Evolutionary conservation across 1,140 invertebrate species (phyloP).

Genomic region (Pollicipes pollicipes): DNA sequence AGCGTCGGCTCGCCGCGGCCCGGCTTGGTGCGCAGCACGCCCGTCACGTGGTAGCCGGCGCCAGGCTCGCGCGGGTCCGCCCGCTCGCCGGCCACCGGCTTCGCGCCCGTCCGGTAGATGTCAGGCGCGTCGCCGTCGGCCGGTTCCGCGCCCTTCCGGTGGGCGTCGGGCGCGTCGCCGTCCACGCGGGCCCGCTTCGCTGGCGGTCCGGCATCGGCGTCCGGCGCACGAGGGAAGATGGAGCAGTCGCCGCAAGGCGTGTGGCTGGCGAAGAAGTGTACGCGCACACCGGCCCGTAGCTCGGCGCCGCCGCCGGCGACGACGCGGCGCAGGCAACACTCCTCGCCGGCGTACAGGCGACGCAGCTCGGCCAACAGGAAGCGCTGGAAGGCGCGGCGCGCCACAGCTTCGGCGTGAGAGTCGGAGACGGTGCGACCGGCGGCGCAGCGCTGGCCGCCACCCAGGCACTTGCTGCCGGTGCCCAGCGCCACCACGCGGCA

Average conservation of each 20-base stretch:
- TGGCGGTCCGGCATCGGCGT: slow-evolving; percentile 8
- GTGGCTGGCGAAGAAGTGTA: slow-evolving; percentile 73
- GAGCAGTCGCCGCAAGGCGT: slow-evolving; percentile 86
- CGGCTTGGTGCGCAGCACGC: slow-evolving; percentile 70
- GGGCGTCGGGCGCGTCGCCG: too few species aligned
- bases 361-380: slow-evolving; percentile 51
- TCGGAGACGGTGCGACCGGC: slow-evolving; percentile 60
- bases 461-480: slow-evolving; percentile 81
- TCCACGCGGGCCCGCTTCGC: slow-evolving; percentile 1
- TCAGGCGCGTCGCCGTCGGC: slow-evolving; percentile 31
- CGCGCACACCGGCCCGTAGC: slow-evolving; percentile 41
- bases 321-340: slow-evolving; percentile 28
- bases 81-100: slow-evolving; percentile 41
- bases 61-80: slow-evolving; percentile 38
- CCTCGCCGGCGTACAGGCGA: slow-evolving; percentile 23
- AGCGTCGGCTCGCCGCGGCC: slow-evolving; percentile 73
- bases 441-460: slow-evolving; percentile 43
- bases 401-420: slow-evolving; percentile 77
- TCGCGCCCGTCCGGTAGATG: slow-evolving; percentile 71
- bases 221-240: slow-evolving; percentile 46
- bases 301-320: slow-evolving; percentile 19
- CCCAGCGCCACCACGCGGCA: slow-evolving; percentile 55
- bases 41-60: slow-evolving; percentile 44
- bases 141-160: too few species aligned
- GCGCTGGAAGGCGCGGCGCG: slow-evolving; percentile 56